These are phyloP conservation scores for Lasioglossum marginatum DNA, from an alignment of 2,888 invertebrate species.

Conservation along the genomic window DNA sequence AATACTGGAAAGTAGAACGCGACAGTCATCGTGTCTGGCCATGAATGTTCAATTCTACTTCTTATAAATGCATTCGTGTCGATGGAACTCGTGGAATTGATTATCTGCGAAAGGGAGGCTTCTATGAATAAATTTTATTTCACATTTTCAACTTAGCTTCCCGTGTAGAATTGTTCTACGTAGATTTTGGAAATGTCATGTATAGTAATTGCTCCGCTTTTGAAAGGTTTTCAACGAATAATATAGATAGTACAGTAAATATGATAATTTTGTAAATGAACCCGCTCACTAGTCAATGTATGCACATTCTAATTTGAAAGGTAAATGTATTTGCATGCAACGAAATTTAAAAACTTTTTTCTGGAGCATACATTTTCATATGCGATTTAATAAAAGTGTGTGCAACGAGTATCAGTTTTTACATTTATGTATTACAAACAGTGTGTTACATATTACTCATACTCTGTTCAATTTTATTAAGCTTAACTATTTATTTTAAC, in stretches of 20 bases:
- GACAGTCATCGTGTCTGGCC: neutral
- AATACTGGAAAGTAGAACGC: neutral
- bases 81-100: neutral
- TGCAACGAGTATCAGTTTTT: neutral
- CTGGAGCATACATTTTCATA: neutral
- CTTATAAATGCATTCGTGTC: neutral
- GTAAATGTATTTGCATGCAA: neutral
- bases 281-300: neutral
- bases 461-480: neutral
- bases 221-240: neutral
- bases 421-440: neutral
- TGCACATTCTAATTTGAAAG: neutral
- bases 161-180: neutral
- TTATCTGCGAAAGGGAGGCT: neutral
- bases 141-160: neutral
- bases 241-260: neutral
- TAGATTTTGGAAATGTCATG: neutral
- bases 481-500: neutral
- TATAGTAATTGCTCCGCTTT: neutral
- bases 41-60: neutral
- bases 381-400: neutral
- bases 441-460: neutral
- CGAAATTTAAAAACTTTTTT: conserved; percentile 1
- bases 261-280: conserved; percentile 8
- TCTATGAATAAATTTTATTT: neutral